A percentile compares a stretch with the other conserved stretches of the same genome.
phyloP scores from a whole-genome alignment of 2,888 invertebrate genomes.

The Cheilosia scutellata region DNA sequence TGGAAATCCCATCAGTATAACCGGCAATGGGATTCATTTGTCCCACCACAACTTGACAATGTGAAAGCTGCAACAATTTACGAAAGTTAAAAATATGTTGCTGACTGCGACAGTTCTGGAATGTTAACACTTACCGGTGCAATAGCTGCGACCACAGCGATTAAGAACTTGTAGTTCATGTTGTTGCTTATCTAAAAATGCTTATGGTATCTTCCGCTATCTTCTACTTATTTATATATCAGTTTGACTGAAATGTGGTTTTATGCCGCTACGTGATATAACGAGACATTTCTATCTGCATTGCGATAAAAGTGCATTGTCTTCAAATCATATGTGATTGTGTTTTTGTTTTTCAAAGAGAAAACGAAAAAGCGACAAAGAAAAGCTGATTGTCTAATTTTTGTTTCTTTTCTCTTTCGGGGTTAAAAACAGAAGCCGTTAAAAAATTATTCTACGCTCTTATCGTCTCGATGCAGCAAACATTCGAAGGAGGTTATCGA shows the following conservation, averaged over 20 bases:
- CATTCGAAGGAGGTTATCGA: neutral
- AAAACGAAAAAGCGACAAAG: slow-evolving; percentile 41
- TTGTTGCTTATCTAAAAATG: slow-evolving; percentile 66
- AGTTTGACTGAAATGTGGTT: slow-evolving; percentile 37
- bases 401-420: neutral
- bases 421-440: neutral
- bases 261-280: slow-evolving; percentile 56
- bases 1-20: slow-evolving; percentile 7
- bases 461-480: neutral
- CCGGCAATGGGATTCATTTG: slow-evolving; percentile 15
- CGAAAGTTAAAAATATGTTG: slow-evolving; percentile 18
- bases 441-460: neutral
- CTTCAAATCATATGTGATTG: slow-evolving; percentile 22
- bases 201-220: slow-evolving; percentile 67
- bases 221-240: slow-evolving; percentile 70
- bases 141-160: slow-evolving; percentile 81
- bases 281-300: slow-evolving; percentile 43
- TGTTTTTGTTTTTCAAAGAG: neutral
- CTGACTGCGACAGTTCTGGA: neutral
- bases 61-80: slow-evolving; percentile 42
- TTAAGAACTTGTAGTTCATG: slow-evolving; percentile 81
- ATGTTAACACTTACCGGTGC: slow-evolving; percentile 81
- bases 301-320: slow-evolving; percentile 51
- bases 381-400: slow-evolving; percentile 29
- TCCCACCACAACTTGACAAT: slow-evolving; percentile 46